phyloP scores from a whole-genome alignment of 2,888 invertebrate genomes.

The Poecilobothrus nobilitatus region DNA sequence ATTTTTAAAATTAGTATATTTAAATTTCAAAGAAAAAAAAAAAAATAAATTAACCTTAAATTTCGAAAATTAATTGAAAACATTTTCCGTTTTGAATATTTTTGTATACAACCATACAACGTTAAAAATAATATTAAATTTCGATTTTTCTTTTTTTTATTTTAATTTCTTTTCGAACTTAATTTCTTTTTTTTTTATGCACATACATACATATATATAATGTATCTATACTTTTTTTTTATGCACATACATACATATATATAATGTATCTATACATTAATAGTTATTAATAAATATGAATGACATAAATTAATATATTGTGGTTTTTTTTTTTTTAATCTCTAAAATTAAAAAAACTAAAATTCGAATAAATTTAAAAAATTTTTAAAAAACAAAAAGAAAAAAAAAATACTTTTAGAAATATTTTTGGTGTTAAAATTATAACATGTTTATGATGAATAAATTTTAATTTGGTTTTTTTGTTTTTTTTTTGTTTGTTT shows the following conservation, averaged over 20 bases:
- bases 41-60: background rate
- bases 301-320: too few relatives aligned
- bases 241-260: too few relatives aligned
- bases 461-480: background rate
- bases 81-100: background rate
- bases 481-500: background rate
- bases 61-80: background rate
- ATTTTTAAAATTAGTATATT: background rate
- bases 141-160: background rate
- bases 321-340: too few relatives aligned
- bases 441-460: background rate
- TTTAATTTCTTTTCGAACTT: background rate
- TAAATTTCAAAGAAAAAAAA: background rate
- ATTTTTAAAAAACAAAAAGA: too few relatives aligned
- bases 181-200: too few relatives aligned
- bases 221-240: too few relatives aligned
- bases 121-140: background rate
- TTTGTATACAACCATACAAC: background rate
- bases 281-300: background rate
- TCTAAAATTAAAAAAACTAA: too few relatives aligned
- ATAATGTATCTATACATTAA: too few relatives aligned
- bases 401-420: background rate
- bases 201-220: too few relatives aligned
- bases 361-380: too few relatives aligned
- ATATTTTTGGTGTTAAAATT: constrained; percentile 1